phyloP scores from a whole-genome alignment of 2,888 invertebrate genomes.

The Aquatica leii region DNA sequence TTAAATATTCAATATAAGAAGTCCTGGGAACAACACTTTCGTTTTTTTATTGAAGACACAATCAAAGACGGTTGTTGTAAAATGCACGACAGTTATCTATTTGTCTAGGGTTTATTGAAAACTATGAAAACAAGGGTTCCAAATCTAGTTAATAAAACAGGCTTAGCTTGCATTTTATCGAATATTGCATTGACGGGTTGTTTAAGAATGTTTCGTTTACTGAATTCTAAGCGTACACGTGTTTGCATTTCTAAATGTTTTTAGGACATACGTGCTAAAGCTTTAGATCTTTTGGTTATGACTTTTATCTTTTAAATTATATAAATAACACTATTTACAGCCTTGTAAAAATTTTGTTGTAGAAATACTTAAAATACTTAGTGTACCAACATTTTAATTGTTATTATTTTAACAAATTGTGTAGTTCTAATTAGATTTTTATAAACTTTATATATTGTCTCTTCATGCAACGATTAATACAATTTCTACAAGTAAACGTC shows the following conservation, averaged over 20 bases:
- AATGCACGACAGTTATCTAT: constrained; percentile 30
- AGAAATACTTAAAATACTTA: too few species aligned
- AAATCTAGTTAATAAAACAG: constrained; percentile 29
- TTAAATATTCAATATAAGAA: constrained; percentile 7
- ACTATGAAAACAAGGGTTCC: constrained; percentile 32
- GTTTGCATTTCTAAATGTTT: neutral
- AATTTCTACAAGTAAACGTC: too few species aligned
- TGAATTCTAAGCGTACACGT: neutral
- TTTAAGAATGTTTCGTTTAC: neutral
- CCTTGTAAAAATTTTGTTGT: too few species aligned
- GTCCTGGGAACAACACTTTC: neutral
- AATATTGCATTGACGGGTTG: neutral
- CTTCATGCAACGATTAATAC: too few species aligned
- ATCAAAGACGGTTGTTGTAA: neutral
- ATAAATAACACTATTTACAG: too few species aligned
- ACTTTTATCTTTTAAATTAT: too few species aligned
- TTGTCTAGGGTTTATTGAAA: constrained; percentile 32
- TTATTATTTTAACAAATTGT: too few species aligned
- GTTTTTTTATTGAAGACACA: neutral
- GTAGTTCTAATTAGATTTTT: too few species aligned
- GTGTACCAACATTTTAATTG: too few species aligned
- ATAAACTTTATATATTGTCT: too few species aligned
- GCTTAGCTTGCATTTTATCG: constrained; percentile 29
- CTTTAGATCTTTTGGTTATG: too few species aligned
- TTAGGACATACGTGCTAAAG: too few species aligned